Base-by-base conservation (phyloP, 2,797 vertebrate genomes). In the Sardinella longiceps region DNA sequence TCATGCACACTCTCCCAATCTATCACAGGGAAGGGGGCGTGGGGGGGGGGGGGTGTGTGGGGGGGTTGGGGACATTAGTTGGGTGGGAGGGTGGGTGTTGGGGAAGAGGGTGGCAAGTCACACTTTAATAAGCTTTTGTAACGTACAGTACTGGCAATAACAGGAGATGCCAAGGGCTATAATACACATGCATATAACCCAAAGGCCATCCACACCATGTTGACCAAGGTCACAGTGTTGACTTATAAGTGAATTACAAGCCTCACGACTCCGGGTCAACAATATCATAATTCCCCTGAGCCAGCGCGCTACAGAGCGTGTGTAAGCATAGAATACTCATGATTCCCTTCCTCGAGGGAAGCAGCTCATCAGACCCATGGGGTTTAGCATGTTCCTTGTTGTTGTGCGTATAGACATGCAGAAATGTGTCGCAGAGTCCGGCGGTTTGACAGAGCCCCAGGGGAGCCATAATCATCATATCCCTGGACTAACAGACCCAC, bases 51-150 rank as follows among this genome's bases (percentile, higher is more conserved):
- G 46, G 46, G 46, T 10, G 46, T 10, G 46, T 10, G 46, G 5
- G 46, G 46, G 7, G 5, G 46, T n/a, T n/a, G 2, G 46, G 46
- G 46, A 10, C 11, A 0, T n/a, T n/a, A n/a, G n/a, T n/a, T n/a
- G n/a, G n/a, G n/a, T n/a, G 12, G 46, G 46, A 10, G 46, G 1
- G 7, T 1, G 46, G 46, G 46, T 10, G 46, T 10, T 10, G 46
- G 5, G 46, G 46, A 12, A 1, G 46, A n/a, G n/a, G 2, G 46
- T 7, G 46, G 10, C 11, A 0, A 70, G 63, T 70, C 28, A 10
- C 30, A 15, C 37, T 74, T 74, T 74, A 74, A 74, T 37, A 74
- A 37, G 30, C 66, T 74, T 74, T 74, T 74, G 30, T 74, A 74
- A 14, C 5, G 70, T 33, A 77, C 70, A 43, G 39, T 37, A 77